These are phyloP conservation scores for Cirrhinus molitorella DNA, from an alignment of 2,797 vertebrate genomes.

Conservation along the genomic window DNA sequence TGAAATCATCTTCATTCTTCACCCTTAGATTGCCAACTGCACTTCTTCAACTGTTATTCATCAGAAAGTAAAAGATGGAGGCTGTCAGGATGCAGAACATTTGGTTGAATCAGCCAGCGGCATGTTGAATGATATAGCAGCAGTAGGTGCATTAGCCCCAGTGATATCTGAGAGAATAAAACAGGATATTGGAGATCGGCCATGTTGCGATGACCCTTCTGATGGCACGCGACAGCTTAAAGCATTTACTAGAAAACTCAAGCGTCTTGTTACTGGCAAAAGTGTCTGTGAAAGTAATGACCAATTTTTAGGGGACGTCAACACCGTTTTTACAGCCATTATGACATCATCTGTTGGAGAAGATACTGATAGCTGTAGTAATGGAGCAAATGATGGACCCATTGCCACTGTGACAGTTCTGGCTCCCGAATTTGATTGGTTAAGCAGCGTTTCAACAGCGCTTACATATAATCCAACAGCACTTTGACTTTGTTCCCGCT, in stretches of 20 bases:
- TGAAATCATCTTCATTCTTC: background rate
- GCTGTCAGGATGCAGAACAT: background rate
- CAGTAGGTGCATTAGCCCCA: conserved; percentile 20
- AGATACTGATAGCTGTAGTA: conserved; percentile 37
- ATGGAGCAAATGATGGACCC: background rate
- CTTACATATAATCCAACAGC: too few species aligned
- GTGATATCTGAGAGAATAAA: conserved; percentile 37
- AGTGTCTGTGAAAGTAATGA: conserved; percentile 26
- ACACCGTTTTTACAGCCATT: conserved; percentile 18
- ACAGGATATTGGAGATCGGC: background rate
- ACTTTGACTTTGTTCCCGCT: too few species aligned
- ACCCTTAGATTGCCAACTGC: conserved; percentile 9
- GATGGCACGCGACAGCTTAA: background rate
- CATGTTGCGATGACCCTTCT: conserved; percentile 19
- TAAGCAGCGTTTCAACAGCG: background rate
- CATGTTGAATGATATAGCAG: conserved; percentile 6
- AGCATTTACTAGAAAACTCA: conserved; percentile 40
- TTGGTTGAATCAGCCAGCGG: background rate
- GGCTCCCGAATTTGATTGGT: background rate
- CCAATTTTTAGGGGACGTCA: conserved; percentile 3
- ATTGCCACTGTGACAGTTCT: conserved; percentile 32
- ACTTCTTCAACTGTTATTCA: background rate
- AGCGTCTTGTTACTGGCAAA: conserved; percentile 12
- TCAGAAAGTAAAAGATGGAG: background rate
- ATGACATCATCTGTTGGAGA: conserved; percentile 23